Evolutionary conservation across 2,113 vertebrate genomes (phyloP), one percentile per base, ranked within the genome.

Genomic region (Astur gentilis): DNA sequence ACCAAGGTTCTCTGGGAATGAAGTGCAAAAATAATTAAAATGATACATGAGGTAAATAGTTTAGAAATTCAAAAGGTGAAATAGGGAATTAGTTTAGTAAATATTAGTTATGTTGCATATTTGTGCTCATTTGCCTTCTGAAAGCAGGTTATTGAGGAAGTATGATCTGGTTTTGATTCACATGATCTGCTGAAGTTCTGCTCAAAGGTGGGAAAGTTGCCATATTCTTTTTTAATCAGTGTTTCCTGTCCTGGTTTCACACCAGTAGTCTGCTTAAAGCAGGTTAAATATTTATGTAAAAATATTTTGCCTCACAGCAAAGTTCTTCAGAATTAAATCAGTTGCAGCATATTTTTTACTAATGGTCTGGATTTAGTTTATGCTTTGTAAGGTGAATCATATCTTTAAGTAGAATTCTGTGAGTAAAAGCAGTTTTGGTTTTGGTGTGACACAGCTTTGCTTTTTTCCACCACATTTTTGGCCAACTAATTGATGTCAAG

Each of bases 11-110:
- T 97, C 87, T 96, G 97, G 97, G 98, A 98, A 97, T 96, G 87
- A 98, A 96, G 96, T 96, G 94, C 97, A 98, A 83, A 98, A 98
- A 98, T 98, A 98, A 98, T 98, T 98, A 98, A 98, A 98, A 97
- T 97, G 97, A 98, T 98, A 94, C 98, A 98, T 95, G 98, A 98
- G 95, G 97, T 97, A 98, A 96, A 97, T 97, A 98, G 95, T 98
- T 98, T 95, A 95, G 98, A 98, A 96, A 97, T 96, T 97, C 95
- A 95, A 89, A 98, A 98, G 92, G 95, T 98, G 96, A 98, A 97
- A 81, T 78, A 77, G 16, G 94, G 92, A 97, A 97, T 97, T 94
- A 91, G 85, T 97, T 97, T 85, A 95, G 91, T 97, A 96, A 97
- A 81, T 96, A 97, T 97, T 96, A 97, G 93, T 95, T 89, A 90